phyloP scores from a whole-genome alignment of 2,888 invertebrate genomes.

The Drosophila yooni region DNA sequence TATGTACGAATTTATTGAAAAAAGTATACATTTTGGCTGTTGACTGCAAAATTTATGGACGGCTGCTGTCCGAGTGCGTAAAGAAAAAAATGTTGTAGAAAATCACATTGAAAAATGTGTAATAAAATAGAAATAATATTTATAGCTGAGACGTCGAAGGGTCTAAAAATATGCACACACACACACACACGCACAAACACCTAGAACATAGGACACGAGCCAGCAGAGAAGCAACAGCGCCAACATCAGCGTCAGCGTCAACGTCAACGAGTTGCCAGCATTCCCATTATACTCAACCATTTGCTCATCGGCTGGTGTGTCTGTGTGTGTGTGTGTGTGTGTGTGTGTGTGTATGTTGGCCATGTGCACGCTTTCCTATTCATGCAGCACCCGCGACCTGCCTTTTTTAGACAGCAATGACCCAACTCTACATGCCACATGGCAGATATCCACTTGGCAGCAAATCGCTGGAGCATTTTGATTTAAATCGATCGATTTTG shows the following conservation, averaged over 20 bases:
- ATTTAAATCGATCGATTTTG: conserved; percentile 80
- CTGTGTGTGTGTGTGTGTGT: not conserved
- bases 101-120: conserved; percentile 75
- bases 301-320: conserved; percentile 8
- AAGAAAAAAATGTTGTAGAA: conserved; percentile 52
- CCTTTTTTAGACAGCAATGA: conserved; percentile 51
- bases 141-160: conserved; percentile 80
- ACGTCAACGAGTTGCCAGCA: conserved; percentile 50
- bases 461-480: conserved; percentile 61
- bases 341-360: conserved; percentile 32
- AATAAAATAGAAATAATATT: conserved; percentile 81
- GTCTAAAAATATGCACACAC: conserved; percentile 63
- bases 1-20: conserved; percentile 48
- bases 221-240: conserved; percentile 47
- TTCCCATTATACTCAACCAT: conserved; percentile 16
- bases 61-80: conserved; percentile 45
- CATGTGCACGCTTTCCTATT: conserved; percentile 73
- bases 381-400: conserved; percentile 71
- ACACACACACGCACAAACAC: not conserved
- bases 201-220: conserved; percentile 22
- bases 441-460: conserved; percentile 48
- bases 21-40: conserved; percentile 54
- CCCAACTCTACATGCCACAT: conserved; percentile 29
- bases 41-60: conserved; percentile 57
- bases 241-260: conserved; percentile 32